These are phyloP conservation scores for Micromussa lordhowensis DNA, from an alignment of 92 coral and sea anemone genomes.

Conservation along the genomic window DNA sequence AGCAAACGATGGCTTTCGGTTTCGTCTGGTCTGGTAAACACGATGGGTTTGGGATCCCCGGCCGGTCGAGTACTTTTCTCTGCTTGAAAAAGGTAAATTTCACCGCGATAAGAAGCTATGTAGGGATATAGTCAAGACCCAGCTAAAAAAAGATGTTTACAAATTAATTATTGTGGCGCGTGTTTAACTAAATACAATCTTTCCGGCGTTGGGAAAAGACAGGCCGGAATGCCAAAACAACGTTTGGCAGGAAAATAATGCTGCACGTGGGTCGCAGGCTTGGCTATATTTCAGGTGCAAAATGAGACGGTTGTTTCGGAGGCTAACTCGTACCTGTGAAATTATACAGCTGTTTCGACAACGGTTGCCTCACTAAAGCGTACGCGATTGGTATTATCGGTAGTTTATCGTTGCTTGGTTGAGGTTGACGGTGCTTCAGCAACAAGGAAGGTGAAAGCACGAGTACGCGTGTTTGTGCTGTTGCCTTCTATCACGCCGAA, in stretches of 20 bases:
- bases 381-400: too few species aligned
- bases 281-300: background rate
- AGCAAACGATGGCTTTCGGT: conserved; percentile 29
- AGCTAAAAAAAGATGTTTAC: background rate
- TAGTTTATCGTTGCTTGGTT: too few species aligned
- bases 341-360: too few species aligned
- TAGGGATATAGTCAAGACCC: background rate
- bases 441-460: too few species aligned
- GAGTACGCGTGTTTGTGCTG: too few species aligned
- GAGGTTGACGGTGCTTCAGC: too few species aligned
- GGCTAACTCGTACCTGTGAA: background rate
- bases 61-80: conserved; percentile 1
- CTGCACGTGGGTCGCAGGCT: background rate
- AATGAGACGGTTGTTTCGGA: background rate
- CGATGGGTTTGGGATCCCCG: conserved; percentile 46
- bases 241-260: conserved; percentile 10
- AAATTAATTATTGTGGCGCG: background rate
- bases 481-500: too few species aligned
- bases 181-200: background rate
- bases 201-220: background rate
- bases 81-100: background rate
- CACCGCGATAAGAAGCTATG: background rate
- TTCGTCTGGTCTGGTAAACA: conserved; percentile 49
- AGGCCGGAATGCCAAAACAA: background rate
- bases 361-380: too few species aligned